Conservation (phyloP, 2,797 vertebrate genomes). For the Psittacula derbiana region DNA sequence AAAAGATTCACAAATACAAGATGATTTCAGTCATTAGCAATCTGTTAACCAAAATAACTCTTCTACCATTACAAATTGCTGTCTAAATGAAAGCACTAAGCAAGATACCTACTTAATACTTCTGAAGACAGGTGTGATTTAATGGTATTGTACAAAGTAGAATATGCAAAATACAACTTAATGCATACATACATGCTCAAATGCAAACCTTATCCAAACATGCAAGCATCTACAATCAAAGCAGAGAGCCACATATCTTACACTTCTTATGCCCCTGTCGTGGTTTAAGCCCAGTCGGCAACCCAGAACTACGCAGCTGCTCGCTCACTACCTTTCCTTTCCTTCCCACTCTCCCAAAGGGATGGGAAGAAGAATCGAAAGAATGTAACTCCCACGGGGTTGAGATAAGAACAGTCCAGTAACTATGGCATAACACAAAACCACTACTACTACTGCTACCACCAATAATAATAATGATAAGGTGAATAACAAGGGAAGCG, state of each 20-base stretch:
- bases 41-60: background rate
- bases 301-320: no score
- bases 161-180: background rate
- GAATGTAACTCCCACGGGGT: no score
- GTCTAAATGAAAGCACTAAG: background rate
- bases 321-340: no score
- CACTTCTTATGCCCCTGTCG: background rate
- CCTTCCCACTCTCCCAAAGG: no score
- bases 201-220: background rate
- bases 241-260: background rate
- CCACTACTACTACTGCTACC: no score
- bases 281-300: no score
- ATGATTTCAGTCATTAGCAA: background rate
- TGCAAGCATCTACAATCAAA: background rate
- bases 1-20: background rate
- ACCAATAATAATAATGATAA: no score
- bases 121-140: background rate
- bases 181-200: background rate
- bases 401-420: no score
- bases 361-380: no score
- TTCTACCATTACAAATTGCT: background rate
- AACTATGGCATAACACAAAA: no score
- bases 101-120: background rate
- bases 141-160: background rate
- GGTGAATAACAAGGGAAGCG: no score